Percentiles rank a stretch among this genome's conserved stretches.
These are phyloP conservation scores for Zonotrichia leucophrys DNA, from an alignment of 2,113 vertebrate genomes.

Conservation along the genomic window DNA sequence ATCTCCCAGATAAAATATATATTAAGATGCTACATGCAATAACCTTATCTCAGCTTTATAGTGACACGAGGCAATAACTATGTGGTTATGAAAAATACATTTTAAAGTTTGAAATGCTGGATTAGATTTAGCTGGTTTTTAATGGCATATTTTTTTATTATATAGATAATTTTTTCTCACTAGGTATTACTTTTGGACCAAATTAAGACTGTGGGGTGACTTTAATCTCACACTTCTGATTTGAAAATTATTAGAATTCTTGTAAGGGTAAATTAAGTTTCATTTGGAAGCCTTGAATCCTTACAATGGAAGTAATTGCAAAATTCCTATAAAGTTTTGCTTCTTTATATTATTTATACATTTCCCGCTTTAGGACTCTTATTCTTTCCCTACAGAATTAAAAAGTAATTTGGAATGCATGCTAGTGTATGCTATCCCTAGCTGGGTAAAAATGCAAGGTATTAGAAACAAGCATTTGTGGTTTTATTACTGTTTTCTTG, in stretches of 20 bases:
- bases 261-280: slow-evolving; percentile 38
- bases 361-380: background rate
- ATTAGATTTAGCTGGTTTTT: slow-evolving; percentile 15
- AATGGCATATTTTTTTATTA: slow-evolving; percentile 42
- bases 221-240: slow-evolving; percentile 24
- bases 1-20: slow-evolving; percentile 46
- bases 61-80: slow-evolving; percentile 32
- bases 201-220: background rate
- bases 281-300: background rate
- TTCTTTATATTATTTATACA: background rate
- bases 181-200: background rate
- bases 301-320: background rate
- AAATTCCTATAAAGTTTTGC: slow-evolving; percentile 7
- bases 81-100: slow-evolving; percentile 46
- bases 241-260: slow-evolving; percentile 29
- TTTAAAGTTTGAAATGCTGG: slow-evolving; percentile 12
- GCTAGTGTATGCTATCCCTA: background rate
- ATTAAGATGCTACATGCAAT: slow-evolving; percentile 45
- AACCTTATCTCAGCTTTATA: slow-evolving; percentile 59
- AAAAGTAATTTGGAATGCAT: background rate
- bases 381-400: background rate
- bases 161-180: background rate
- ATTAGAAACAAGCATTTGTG: background rate
- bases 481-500: background rate
- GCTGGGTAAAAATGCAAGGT: background rate